Evolutionary conservation across 2,888 invertebrate species (phyloP).

Genomic region (Lamellibrachia satsuma): DNA sequence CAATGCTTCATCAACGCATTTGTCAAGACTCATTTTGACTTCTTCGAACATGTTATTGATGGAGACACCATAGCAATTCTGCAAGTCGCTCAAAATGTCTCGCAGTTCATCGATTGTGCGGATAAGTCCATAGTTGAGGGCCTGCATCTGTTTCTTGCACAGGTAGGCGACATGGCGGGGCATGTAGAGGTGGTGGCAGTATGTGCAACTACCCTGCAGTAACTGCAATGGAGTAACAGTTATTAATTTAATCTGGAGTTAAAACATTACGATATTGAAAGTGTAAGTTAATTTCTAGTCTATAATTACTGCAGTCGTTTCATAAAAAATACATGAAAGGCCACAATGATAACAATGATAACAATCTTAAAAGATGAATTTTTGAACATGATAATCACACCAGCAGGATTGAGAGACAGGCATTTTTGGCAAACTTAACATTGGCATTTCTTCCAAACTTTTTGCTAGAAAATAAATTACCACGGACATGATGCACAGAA

Average conservation of each 20-base stretch:
- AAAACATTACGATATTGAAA: not conserved
- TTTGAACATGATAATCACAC: too few relatives aligned
- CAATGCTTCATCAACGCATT: conserved; percentile 36
- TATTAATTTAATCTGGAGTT: not conserved
- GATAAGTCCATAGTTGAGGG: conserved; percentile 71
- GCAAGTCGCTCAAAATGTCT: conserved; percentile 33
- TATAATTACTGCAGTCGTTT: not conserved
- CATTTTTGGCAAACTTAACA: too few relatives aligned
- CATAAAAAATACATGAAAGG: not conserved
- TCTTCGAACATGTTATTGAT: conserved; percentile 22
- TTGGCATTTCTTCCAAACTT: too few relatives aligned
- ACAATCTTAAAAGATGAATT: not conserved
- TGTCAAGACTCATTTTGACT: conserved; percentile 22
- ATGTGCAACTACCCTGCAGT: conserved; percentile 66
- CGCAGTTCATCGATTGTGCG: conserved; percentile 45
- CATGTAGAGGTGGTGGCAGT: conserved; percentile 64
- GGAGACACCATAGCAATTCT: not conserved
- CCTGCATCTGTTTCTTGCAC: conserved; percentile 75
- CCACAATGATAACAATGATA: not conserved
- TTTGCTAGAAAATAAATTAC: not conserved
- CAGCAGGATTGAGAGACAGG: too few relatives aligned
- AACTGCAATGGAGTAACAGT: conserved; percentile 55
- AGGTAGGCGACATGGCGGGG: conserved; percentile 59
- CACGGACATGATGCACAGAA: not conserved
- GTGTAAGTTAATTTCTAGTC: not conserved